These are phyloP conservation scores for Gambusia holbrooki DNA, from an alignment of 2,113 vertebrate species.

Conservation along the genomic window DNA sequence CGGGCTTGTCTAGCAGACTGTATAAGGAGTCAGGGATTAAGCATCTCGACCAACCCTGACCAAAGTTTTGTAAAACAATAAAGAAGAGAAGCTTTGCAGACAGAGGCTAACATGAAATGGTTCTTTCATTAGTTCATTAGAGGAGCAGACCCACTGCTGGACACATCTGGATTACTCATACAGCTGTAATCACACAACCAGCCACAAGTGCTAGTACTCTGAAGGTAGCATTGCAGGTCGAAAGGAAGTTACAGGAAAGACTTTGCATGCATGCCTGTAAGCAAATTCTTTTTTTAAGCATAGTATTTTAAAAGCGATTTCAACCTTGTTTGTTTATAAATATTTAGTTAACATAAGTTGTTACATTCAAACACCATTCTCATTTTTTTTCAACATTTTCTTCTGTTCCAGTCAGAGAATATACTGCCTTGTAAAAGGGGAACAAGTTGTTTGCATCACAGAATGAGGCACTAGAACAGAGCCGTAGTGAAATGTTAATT, in stretches of 20 bases:
- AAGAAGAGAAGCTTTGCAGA: slow-evolving; percentile 59
- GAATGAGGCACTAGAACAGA: slow-evolving; percentile 10
- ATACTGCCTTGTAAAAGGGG: no score
- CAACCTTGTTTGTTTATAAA: neutral
- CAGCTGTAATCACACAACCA: slow-evolving; percentile 56
- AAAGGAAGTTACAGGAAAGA: neutral
- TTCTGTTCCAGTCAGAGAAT: no score
- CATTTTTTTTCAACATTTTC: no score
- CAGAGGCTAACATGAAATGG: slow-evolving; percentile 48
- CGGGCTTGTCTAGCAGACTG: slow-evolving; percentile 40
- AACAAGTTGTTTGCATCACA: slow-evolving; percentile 8
- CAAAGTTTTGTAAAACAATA: slow-evolving; percentile 55
- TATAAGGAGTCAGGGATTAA: slow-evolving; percentile 55
- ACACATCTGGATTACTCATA: slow-evolving; percentile 71
- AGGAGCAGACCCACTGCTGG: slow-evolving; percentile 39
- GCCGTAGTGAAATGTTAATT: slow-evolving; percentile 1
- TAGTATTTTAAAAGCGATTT: neutral
- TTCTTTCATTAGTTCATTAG: slow-evolving; percentile 60
- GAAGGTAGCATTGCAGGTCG: slow-evolving; percentile 20
- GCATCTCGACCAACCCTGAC: slow-evolving; percentile 52
- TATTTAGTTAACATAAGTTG: neutral
- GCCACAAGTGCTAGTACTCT: neutral
- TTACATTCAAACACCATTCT: no score
- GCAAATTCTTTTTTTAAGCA: neutral
- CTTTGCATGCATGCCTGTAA: neutral